Evolutionary conservation across 2,797 vertebrate genomes (phyloP).

Genomic region (Pelochelys cantorii): DNA sequence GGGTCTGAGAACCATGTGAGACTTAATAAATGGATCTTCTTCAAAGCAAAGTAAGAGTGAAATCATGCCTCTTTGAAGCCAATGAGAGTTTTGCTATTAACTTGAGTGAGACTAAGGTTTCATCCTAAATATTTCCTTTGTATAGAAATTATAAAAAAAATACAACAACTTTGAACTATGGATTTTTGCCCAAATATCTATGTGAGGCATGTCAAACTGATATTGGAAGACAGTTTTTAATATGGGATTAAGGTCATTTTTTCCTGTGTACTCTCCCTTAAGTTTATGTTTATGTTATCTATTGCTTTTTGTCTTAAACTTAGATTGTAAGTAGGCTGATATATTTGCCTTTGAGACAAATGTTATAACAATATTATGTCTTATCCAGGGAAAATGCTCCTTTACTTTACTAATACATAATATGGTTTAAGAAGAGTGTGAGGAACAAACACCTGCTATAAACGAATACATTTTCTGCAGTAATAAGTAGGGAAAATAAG

Average conservation of each 20-base stretch:
- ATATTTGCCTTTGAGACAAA: not conserved
- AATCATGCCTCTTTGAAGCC: not conserved
- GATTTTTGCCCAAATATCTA: too few relatives aligned
- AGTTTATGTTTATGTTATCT: too few relatives aligned
- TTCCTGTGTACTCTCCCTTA: too few relatives aligned
- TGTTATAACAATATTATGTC: not conserved
- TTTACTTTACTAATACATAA: not conserved
- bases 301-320: too few relatives aligned
- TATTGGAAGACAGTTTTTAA: too few relatives aligned
- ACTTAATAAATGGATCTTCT: not conserved
- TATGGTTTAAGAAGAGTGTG: not conserved
- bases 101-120: not conserved
- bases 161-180: too few relatives aligned
- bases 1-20: not conserved
- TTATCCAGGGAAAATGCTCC: not conserved
- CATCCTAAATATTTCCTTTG: not conserved
- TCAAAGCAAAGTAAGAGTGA: not conserved
- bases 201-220: too few relatives aligned
- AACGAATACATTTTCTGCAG: not conserved
- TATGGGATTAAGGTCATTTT: too few relatives aligned
- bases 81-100: not conserved
- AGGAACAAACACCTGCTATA: constrained; percentile 3
- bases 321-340: too few relatives aligned
- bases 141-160: too few relatives aligned
- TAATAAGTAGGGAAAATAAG: constrained; percentile 1